Conservation (phyloP, 1,140 invertebrate genomes). For the Lethrus apterus region DNA sequence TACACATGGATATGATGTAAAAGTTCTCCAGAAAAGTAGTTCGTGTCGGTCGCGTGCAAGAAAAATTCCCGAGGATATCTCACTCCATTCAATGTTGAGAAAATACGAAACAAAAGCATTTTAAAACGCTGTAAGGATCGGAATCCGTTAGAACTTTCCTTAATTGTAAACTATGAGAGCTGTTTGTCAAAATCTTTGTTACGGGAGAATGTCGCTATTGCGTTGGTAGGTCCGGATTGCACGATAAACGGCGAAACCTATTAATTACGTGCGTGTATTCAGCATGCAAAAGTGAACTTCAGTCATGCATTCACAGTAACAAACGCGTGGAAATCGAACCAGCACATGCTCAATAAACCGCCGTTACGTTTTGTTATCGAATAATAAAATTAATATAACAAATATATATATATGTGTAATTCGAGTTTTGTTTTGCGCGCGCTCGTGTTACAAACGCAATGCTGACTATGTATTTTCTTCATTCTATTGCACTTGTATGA, state of each 20-base stretch:
- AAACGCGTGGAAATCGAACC: slow-evolving; percentile 9
- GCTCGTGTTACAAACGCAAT: too few relatives aligned
- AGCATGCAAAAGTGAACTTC: slow-evolving; percentile 4
- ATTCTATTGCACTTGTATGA: too few relatives aligned
- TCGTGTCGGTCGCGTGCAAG: not conserved
- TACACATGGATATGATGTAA: not conserved
- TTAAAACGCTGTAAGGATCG: too few relatives aligned
- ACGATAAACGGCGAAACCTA: slow-evolving; percentile 13
- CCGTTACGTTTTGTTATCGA: too few relatives aligned
- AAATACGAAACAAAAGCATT: slow-evolving; percentile 2
- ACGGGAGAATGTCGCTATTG: slow-evolving; percentile 6
- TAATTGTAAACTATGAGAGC: too few relatives aligned
- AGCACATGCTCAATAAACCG: too few relatives aligned
- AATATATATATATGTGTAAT: too few relatives aligned
- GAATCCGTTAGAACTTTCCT: too few relatives aligned
- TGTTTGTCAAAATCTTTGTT: slow-evolving; percentile 14
- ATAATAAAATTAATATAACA: too few relatives aligned
- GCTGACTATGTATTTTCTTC: too few relatives aligned
- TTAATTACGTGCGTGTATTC: slow-evolving; percentile 11
- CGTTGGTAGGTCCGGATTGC: slow-evolving; percentile 6
- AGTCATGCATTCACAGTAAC: slow-evolving; percentile 4
- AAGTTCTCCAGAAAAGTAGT: not conserved
- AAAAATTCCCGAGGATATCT: not conserved
- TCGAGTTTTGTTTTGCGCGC: too few relatives aligned
- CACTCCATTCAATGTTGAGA: not conserved